Evolutionary conservation across 2,888 invertebrate species (phyloP), one percentile per base, ranked within the genome.

Genomic region (Coecobrya sp.): DNA sequence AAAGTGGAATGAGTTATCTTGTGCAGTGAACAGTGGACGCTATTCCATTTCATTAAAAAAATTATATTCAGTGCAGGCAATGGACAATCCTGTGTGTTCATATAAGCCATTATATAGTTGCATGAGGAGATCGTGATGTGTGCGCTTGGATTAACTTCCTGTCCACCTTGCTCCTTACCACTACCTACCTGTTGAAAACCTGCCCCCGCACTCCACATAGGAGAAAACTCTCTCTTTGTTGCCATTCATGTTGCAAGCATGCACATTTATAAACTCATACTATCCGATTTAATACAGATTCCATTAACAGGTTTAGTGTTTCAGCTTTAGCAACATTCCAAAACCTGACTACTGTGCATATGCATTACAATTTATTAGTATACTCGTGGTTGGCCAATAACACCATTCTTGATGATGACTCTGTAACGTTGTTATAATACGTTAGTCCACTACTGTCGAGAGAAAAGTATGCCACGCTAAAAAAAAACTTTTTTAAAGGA

Each of bases 401-500:
- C n/a, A n/a, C n/a, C n/a, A n/a, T n/a, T n/a, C 5, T 55, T n/a
- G 5, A 19, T 55, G 5, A 1, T 55, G n/a, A 55, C 13, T 55
- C n/a, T n/a, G n/a, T n/a, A n/a, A n/a, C n/a, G 55, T 5, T n/a
- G n/a, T 5, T 52, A 52, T 52, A 52, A 52, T n/a, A 52, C 16
- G n/a, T n/a, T n/a, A n/a, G 55, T 55, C 19, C 19, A 55, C 19
- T 55, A 10, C 59, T 22, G 42, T 7, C 65, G 7, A 8, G 2
- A 59, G 22, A 42, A 87, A 87, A 87, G 87, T 87, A 87, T 76
- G 87, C 87, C 87, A 76, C 59, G 25, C 76, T 19, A 76, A 13
- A n/a, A n/a, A n/a, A n/a, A n/a, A n/a, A n/a, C n/a, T 59, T 87
- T 42, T 59, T n/a, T 22, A 42, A 62, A n/a, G 3, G 10, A 70